Base-by-base conservation (phyloP, 2,797 vertebrate species). In the Leuciscus waleckii region DNA sequence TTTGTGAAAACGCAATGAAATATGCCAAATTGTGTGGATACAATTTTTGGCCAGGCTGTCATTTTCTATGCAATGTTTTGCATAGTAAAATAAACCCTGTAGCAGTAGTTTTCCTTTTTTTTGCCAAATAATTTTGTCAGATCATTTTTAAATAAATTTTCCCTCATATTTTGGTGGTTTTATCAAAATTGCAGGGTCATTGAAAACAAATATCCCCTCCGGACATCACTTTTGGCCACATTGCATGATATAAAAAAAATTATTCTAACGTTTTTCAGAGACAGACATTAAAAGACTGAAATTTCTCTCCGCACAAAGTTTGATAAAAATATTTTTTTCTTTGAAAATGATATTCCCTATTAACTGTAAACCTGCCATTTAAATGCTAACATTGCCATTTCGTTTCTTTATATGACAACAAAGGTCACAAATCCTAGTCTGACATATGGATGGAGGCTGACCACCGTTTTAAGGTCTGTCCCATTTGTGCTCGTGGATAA, bases 401-500 rank as follows among this genome's bases (percentile, higher is more conserved):
- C 1, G 29, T 46, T 43, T 65, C 39, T 46, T 82, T 63, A 54
- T 16, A 11, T 49, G 67, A 19, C 21, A 61, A 39, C 13, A 77
- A 54, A 56, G 51, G 11, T 58, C 29, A 75, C 46, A 75, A 54
- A 58, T 76, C 54, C 35, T 76, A 35, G 71, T 23, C 54, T 79
- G 84, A 70, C 67, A 69, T 61, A 32, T 29, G 84, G 26, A 86
- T 37, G 46, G 69, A 85, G 69, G 26, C 51, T n/a, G 9, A 29
- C 49, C 54, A 63, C 29, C 5, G 0, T 37, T 75, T 82, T n/a
- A 21, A 54, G 80, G 32, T 43, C 13, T 49, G 70, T 78, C 21
- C 35, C 35, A 63, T 58, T 43, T 78, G 49, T 61, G 21, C 78
- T 35, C 29, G 70, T 23, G 68, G 84, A 87, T 82, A 74, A 84